Conservation (phyloP, 1,140 invertebrate genomes). For the Drosophila auraria region DNA sequence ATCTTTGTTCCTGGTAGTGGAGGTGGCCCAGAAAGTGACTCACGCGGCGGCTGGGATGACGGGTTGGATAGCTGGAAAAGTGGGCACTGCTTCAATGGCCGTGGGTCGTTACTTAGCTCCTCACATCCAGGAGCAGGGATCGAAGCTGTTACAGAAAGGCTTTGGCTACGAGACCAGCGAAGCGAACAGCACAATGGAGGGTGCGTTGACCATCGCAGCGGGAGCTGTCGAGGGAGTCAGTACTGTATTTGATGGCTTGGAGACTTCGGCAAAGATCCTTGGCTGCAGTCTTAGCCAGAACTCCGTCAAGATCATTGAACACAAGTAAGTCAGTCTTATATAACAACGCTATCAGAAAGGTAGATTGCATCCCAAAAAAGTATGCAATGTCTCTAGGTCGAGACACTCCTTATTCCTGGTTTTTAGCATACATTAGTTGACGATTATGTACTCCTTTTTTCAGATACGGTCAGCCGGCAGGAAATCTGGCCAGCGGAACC, state of each 20-base stretch:
- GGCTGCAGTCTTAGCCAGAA: constrained; percentile 89
- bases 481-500: constrained; percentile 87
- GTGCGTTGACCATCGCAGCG: constrained; percentile 88
- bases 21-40: constrained; percentile 88
- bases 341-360: too few relatives aligned
- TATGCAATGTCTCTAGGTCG: neutral
- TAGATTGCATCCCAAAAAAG: neutral
- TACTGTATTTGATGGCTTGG: constrained; percentile 89
- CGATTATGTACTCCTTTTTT: constrained; percentile 10
- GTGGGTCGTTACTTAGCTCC: constrained; percentile 89
- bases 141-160: constrained; percentile 86
- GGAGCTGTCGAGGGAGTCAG: constrained; percentile 89
- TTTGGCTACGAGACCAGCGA: constrained; percentile 86
- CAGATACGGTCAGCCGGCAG: constrained; percentile 88
- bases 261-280: constrained; percentile 88
- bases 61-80: constrained; percentile 88
- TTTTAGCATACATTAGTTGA: constrained; percentile 1
- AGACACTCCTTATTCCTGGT: neutral
- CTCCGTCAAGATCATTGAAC: constrained; percentile 89
- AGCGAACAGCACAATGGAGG: constrained; percentile 87
- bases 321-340: constrained; percentile 86
- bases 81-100: constrained; percentile 88
- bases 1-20: constrained; percentile 61
- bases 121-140: constrained; percentile 88
- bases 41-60: constrained; percentile 88